These are phyloP conservation scores for Halcyon leucocephala DNA, from an alignment of 2,797 vertebrate species.

Conservation along the genomic window DNA sequence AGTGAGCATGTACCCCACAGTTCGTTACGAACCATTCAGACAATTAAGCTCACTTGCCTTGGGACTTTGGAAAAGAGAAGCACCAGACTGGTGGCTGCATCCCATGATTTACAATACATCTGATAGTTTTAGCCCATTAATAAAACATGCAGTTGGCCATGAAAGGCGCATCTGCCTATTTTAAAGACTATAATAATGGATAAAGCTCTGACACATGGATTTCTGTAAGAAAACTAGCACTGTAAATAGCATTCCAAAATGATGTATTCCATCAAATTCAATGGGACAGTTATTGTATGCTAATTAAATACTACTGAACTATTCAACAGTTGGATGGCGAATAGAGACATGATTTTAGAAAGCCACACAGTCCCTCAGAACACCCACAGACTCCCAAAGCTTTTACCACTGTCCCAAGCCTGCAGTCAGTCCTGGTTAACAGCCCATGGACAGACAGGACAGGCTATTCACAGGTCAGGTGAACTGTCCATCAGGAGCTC, in stretches of 20 bases:
- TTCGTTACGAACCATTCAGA: fast-evolving
- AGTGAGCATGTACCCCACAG: fast-evolving
- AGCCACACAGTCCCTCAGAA: not conserved
- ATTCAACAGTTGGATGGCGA: slow-evolving; percentile 9
- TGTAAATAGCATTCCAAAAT: slow-evolving; percentile 64
- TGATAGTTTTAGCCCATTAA: slow-evolving; percentile 52
- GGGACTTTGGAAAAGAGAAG: not conserved
- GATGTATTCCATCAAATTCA: slow-evolving; percentile 56
- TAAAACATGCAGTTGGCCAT: slow-evolving; percentile 49
- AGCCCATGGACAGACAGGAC: not conserved
- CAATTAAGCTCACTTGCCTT: not conserved
- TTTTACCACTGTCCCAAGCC: not conserved
- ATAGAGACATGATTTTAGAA: not conserved
- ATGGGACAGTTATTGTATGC: slow-evolving; percentile 66
- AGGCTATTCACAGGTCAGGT: not conserved
- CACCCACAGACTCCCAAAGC: slow-evolving; percentile 9
- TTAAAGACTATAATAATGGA: slow-evolving; percentile 38
- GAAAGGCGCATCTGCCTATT: slow-evolving; percentile 62
- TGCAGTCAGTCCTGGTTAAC: not conserved
- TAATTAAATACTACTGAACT: slow-evolving; percentile 68
- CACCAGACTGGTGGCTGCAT: not conserved
- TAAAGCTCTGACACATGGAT: slow-evolving; percentile 59
- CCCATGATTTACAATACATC: slow-evolving; percentile 38
- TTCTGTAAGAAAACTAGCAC: slow-evolving; percentile 47
- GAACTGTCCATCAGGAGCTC: not conserved